These are phyloP conservation scores for Electrona antarctica DNA, from an alignment of 2,113 vertebrate genomes.

Conservation along the genomic window DNA sequence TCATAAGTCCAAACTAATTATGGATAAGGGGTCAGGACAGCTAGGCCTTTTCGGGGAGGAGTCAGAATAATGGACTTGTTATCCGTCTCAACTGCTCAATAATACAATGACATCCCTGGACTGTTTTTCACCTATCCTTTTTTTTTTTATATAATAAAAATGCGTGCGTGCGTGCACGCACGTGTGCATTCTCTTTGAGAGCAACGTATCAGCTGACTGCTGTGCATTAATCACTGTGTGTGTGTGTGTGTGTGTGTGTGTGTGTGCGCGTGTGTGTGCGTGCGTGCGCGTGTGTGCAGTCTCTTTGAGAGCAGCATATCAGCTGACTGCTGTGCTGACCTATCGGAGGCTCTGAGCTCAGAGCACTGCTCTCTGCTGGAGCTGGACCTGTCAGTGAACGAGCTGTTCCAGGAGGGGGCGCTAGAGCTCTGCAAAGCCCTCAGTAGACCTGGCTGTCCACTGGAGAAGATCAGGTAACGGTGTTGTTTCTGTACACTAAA, in stretches of 20 bases:
- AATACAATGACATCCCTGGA: too few species aligned
- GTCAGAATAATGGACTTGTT: too few species aligned
- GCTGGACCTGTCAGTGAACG: slow-evolving; percentile 71
- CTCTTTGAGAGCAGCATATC: slow-evolving; percentile 54
- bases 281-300: slow-evolving; percentile 40
- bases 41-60: too few species aligned
- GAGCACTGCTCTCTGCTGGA: slow-evolving; percentile 62
- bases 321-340: slow-evolving; percentile 48
- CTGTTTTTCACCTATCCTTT: not conserved
- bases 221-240: too few species aligned
- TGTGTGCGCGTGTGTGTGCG: not conserved
- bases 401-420: slow-evolving; percentile 69
- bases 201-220: too few species aligned
- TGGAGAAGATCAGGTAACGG: slow-evolving; percentile 61
- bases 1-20: too few species aligned
- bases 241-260: not conserved
- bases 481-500: not conserved
- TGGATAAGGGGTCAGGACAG: too few species aligned
- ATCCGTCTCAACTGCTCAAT: too few species aligned
- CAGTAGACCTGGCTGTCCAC: slow-evolving; percentile 34
- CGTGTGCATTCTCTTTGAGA: too few species aligned
- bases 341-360: slow-evolving; percentile 64
- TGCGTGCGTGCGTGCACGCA: too few species aligned
- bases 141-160: too few species aligned
- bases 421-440: slow-evolving; percentile 69